A percentile compares a stretch with the other conserved stretches of the same genome.
Evolutionary conservation across 2,888 invertebrate genomes (phyloP).

Genomic region (Sminthurinus aureus): DNA sequence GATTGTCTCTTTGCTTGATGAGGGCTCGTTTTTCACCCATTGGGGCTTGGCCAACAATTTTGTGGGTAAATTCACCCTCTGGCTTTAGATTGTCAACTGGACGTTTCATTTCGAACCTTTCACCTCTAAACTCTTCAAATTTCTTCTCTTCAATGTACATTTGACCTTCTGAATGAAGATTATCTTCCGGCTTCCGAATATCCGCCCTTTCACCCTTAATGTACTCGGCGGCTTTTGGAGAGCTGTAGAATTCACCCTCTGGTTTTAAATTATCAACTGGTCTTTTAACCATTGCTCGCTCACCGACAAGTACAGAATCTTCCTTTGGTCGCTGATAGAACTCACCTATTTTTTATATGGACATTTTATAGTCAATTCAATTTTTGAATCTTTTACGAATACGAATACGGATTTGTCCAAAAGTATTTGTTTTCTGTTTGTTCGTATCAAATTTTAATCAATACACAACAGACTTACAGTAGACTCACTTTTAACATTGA

Average conservation of each 20-base stretch:
- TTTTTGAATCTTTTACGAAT: neutral
- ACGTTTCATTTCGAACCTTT: slow-evolving; percentile 63
- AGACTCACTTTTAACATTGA: too few relatives aligned
- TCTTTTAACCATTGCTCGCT: slow-evolving; percentile 64
- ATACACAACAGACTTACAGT: neutral
- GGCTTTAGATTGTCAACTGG: slow-evolving; percentile 65
- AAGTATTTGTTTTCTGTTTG: neutral
- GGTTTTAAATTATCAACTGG: slow-evolving; percentile 69
- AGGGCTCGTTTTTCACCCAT: slow-evolving; percentile 61
- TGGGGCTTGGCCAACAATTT: slow-evolving; percentile 58
- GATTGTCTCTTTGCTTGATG: slow-evolving; percentile 65
- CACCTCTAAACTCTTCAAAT: slow-evolving; percentile 62
- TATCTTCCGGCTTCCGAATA: slow-evolving; percentile 64
- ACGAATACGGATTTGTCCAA: too few relatives aligned
- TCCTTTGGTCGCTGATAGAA: slow-evolving; percentile 68
- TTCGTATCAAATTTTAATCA: slow-evolving; percentile 6
- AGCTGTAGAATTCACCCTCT: slow-evolving; percentile 61
- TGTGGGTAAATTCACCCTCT: slow-evolving; percentile 65
- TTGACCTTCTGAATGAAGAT: slow-evolving; percentile 65
- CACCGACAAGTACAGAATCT: slow-evolving; percentile 62
- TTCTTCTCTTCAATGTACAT: slow-evolving; percentile 31
- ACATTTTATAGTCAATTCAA: neutral
- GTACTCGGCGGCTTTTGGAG: slow-evolving; percentile 63
- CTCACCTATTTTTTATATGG: slow-evolving; percentile 63
- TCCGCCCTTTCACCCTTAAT: slow-evolving; percentile 62